These are phyloP conservation scores for Hedya salicella DNA, from an alignment of 2,888 invertebrate species.

Conservation along the genomic window DNA sequence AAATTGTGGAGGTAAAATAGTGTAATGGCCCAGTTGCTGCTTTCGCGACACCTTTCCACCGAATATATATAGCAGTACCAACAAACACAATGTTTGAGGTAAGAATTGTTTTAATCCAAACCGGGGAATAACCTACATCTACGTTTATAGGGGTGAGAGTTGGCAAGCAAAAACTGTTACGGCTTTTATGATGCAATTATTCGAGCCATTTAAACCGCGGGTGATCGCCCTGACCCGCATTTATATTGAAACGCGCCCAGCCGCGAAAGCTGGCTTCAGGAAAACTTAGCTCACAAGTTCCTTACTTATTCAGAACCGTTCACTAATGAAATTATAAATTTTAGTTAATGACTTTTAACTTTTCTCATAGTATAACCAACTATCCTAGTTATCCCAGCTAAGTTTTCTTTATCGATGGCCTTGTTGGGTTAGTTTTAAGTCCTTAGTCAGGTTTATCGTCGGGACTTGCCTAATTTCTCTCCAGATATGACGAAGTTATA, in stretches of 20 bases:
- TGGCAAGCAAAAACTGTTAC: background rate
- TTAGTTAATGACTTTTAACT: background rate
- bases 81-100: too few relatives aligned
- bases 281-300: background rate
- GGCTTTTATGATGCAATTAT: constrained; percentile 3
- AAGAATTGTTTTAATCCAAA: too few relatives aligned
- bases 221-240: constrained; percentile 16
- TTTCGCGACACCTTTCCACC: too few relatives aligned
- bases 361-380: background rate
- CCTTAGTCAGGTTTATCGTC: too few relatives aligned
- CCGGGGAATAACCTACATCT: background rate
- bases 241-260: constrained; percentile 25
- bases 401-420: too few relatives aligned
- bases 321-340: background rate
- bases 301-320: background rate
- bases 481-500: too few relatives aligned
- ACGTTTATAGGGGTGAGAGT: background rate
- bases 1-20: too few relatives aligned
- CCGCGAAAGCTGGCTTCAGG: constrained; percentile 3
- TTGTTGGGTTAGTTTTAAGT: too few relatives aligned
- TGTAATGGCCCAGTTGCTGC: too few relatives aligned
- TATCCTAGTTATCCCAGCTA: too few relatives aligned
- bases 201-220: constrained; percentile 18
- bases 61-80: too few relatives aligned
- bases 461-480: too few relatives aligned